Conservation (phyloP, 1,140 invertebrate genomes). For the Leptinotarsa texana region DNA sequence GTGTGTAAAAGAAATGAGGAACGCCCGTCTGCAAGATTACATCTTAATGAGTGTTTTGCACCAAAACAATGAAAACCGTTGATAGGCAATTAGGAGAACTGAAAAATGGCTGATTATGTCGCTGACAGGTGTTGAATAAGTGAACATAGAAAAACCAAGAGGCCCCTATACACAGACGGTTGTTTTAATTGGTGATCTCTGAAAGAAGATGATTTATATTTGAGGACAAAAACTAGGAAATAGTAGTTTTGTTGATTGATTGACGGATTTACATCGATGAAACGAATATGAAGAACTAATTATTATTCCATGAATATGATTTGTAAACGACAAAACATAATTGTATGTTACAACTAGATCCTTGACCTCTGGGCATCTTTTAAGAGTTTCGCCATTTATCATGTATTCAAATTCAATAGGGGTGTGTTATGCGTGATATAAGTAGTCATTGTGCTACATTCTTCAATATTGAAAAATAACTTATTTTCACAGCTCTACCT, state of each 20-base stretch:
- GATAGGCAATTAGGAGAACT: conserved; percentile 4
- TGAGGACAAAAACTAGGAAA: neutral
- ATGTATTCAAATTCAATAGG: too few relatives aligned
- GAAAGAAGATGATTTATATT: neutral
- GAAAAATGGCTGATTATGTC: neutral
- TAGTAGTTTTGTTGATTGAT: neutral
- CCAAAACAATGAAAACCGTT: conserved; percentile 14
- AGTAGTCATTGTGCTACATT: too few relatives aligned
- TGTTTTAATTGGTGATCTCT: neutral
- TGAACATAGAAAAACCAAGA: neutral
- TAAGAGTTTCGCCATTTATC: too few relatives aligned
- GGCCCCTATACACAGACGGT: neutral
- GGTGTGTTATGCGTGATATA: too few relatives aligned
- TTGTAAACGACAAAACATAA: too few relatives aligned
- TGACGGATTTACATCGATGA: neutral
- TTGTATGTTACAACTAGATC: too few relatives aligned
- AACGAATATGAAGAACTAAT: neutral
- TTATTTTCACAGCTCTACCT: too few relatives aligned
- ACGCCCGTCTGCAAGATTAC: neutral
- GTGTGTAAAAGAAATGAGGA: neutral
- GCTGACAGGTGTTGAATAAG: neutral
- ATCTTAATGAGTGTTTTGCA: conserved; percentile 12
- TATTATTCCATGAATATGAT: too few relatives aligned
- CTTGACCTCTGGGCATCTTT: too few relatives aligned
- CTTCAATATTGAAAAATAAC: too few relatives aligned